Base-by-base conservation (phyloP, 1,140 invertebrate species). In the Ylistrum balloti region DNA sequence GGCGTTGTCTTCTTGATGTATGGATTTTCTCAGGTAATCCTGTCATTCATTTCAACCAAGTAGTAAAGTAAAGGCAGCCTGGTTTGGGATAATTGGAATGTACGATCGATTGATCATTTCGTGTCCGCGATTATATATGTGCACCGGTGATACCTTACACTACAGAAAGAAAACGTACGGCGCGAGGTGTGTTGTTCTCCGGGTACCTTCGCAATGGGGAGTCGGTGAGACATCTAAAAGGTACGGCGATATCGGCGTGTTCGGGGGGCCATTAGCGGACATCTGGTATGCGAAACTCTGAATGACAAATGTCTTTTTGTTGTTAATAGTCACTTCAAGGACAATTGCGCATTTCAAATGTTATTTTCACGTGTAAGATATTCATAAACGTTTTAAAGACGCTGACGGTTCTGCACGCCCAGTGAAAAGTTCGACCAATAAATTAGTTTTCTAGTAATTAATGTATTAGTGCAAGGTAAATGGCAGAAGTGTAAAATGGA, bases 21-120 rank as follows among this genome's bases (percentile, higher is more conserved):
- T 48, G 56, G 56, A 74, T 74, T 74, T 74, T 74, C 56, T 74
- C 56, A 74, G 56, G 56, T 74, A 74, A 74, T 74, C 56, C 56
- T 74, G 56, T 74, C 56, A 74, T 74, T 74, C 56, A 74, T 74
- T 74, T 28, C 56, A 74, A 74, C 56, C 0, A 28, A 74, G n/a
- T n/a, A 17, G 56, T 28, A 74, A 5, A 74, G 56, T 28, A 74
- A 74, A 28, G 56, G 56, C 22, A 74, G 7, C 56, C n/a, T n/a
- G 56, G 56, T 74, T 28, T 74, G 56, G 56, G 56, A 74, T 74
- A 74, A 74, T 74, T 74, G 56, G 56, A 74, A 74, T 74, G 56
- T 74, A 74, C 22, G 56, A 74, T 74, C 56, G 56, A 74, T 74
- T 74, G 56, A 74, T 74, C 56, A 74, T 74, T 74, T 74, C 28